Evolutionary conservation across 2,113 vertebrate genomes (phyloP).

Genomic region (Agelaius tricolor): DNA sequence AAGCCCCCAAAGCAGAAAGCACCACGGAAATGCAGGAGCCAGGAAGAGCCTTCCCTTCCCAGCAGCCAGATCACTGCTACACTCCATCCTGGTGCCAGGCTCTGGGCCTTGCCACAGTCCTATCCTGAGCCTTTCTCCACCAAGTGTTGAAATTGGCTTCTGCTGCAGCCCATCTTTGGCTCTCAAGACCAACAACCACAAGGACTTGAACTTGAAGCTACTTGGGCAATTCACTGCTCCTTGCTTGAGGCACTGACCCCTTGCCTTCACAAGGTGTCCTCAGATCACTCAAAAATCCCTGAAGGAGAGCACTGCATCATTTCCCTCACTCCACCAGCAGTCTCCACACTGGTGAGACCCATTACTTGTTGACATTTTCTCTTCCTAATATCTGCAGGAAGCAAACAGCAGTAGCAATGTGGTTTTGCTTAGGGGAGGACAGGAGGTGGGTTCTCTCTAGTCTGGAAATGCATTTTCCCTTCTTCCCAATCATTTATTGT

Average conservation of each 20-base stretch:
- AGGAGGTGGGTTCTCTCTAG: slow-evolving; percentile 42
- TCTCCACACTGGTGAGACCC: background rate
- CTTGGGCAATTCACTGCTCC: background rate
- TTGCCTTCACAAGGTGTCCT: background rate
- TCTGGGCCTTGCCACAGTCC: background rate
- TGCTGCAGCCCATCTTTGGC: accelerated
- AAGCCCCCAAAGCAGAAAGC: background rate
- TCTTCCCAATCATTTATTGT: slow-evolving; percentile 51
- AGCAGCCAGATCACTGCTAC: background rate
- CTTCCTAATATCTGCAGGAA: background rate
- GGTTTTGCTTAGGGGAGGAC: slow-evolving; percentile 22
- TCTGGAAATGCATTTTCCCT: slow-evolving; percentile 40
- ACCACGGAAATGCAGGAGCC: accelerated
- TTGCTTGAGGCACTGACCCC: background rate
- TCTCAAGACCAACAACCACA: background rate
- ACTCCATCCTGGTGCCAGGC: background rate
- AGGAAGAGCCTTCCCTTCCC: background rate
- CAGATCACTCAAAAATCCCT: background rate
- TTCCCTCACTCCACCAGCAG: background rate
- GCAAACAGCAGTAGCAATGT: background rate
- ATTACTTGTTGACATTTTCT: background rate
- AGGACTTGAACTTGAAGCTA: background rate
- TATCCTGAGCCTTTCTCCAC: background rate
- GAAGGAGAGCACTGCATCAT: accelerated
- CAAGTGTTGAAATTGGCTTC: background rate